Conservation (phyloP, 2,113 vertebrate genomes). For the Zingel zingel region DNA sequence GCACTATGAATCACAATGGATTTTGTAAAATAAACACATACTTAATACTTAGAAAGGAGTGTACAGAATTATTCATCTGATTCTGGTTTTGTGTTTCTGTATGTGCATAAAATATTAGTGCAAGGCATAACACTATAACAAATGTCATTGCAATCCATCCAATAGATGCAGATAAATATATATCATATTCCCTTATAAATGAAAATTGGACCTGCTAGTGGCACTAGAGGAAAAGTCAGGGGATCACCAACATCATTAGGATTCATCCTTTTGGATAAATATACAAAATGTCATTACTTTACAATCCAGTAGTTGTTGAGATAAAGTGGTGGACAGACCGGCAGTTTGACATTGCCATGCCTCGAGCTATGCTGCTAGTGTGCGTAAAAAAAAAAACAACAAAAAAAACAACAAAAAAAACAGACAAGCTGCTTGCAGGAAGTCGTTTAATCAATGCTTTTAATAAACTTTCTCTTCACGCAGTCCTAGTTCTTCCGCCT, state of each 20-base stretch:
- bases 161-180: background rate
- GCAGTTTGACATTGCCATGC: background rate
- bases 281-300: background rate
- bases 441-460: slow-evolving; percentile 46
- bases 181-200: background rate
- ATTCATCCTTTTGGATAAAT: background rate
- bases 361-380: background rate
- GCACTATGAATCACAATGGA: slow-evolving; percentile 20
- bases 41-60: background rate
- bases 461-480: slow-evolving; percentile 43
- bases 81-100: background rate
- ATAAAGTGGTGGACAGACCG: background rate
- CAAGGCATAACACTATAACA: background rate
- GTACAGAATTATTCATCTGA: background rate
- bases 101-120: background rate
- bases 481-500: slow-evolving; percentile 22
- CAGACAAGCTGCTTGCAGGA: slow-evolving; percentile 4
- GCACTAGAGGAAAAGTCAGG: background rate
- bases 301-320: background rate
- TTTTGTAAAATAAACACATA: background rate
- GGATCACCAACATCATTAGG: background rate
- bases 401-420: slow-evolving; percentile 4
- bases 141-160: background rate
- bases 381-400: background rate
- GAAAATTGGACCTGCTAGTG: background rate